These are phyloP conservation scores for Romanogobio albipinnatus DNA, from an alignment of 2,113 vertebrate species.

Conservation along the genomic window DNA sequence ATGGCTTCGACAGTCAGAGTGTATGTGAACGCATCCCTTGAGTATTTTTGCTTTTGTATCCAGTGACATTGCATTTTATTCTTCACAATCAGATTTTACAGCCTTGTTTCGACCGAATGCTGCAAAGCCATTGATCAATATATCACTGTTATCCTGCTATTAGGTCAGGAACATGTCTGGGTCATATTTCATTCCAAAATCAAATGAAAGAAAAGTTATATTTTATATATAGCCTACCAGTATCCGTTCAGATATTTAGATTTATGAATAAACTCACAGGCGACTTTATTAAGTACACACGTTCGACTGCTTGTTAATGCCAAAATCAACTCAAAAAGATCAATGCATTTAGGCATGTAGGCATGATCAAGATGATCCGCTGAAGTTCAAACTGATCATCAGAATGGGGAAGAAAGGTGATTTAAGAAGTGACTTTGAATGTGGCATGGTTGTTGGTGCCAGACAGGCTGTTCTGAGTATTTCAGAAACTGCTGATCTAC, in stretches of 20 bases:
- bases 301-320: too few species aligned
- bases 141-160: neutral
- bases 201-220: neutral
- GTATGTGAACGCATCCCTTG: conserved; percentile 7
- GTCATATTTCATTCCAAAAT: neutral
- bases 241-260: neutral
- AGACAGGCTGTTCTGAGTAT: too few species aligned
- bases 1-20: neutral
- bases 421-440: too few species aligned
- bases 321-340: too few species aligned
- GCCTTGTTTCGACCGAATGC: neutral
- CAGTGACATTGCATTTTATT: conserved; percentile 8
- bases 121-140: neutral
- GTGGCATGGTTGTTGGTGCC: too few species aligned
- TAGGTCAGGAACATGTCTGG: neutral
- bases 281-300: too few species aligned
- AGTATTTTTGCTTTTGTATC: neutral
- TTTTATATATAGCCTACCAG: neutral
- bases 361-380: too few species aligned
- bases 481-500: too few species aligned
- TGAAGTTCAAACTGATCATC: too few species aligned
- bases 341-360: too few species aligned
- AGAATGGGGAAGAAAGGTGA: too few species aligned
- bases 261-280: too few species aligned
- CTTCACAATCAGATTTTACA: conserved; percentile 7